Evolutionary conservation across 2,888 invertebrate species (phyloP), one percentile per base, ranked within the genome.

Genomic region (Synergus japonicus): DNA sequence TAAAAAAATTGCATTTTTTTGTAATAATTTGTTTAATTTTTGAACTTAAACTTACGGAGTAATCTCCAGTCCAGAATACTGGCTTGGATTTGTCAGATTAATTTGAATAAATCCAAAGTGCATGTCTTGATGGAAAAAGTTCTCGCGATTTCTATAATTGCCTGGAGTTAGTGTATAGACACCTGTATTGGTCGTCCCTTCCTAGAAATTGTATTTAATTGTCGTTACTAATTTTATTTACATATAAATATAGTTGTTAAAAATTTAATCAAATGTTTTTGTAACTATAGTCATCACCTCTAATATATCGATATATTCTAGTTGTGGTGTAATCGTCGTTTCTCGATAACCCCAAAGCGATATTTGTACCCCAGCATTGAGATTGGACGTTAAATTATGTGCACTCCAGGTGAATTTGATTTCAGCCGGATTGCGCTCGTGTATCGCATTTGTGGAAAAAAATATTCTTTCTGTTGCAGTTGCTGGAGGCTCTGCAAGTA

Each of bases 331-430:
- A 79, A 97, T 97, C 0, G 96, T 96, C 0, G 95, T 94, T 92
- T 98, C 98, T 76, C 96, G 94, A 92, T 98, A 98, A 0, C 98
- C 98, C 96, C 97, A 98, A 13, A 98, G 92, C 0, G 97, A 96
- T 86, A 98, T 96, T 85, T 95, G 95, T 0, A 98, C 94, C 69
- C 95, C 94, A 0, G 97, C 96, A 88, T 96, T 96, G 54, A 94
- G 93, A 90, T 97, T 97, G 58, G 95, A 94, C 0, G 98, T 97
- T 90, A 98, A 95, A 93, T 98, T 98, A 89, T 95, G 95, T 46
- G 95, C 95, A 88, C 96, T 95, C 98, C 98, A 98, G 22, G 95
- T 95, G 76, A 98, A 96, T 88, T 94, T 94, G 76, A 98, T 94
- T 90, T 96, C 95, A 4, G 94, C 93, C 0, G 97, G 97, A 69